Conservation (phyloP, 2,888 invertebrate species). For the Axea sp. region DNA sequence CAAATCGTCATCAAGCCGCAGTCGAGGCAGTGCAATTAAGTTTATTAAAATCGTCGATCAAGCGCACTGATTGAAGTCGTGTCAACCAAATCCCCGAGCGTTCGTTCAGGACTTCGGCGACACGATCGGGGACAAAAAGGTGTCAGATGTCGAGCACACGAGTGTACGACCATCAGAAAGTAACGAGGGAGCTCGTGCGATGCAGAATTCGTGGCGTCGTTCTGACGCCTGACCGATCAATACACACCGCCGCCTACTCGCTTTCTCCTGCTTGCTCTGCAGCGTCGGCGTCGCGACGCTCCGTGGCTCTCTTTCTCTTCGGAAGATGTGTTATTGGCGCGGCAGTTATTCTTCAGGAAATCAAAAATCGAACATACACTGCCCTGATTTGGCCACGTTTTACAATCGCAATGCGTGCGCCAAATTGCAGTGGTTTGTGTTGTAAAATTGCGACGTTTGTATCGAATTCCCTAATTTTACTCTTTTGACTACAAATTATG, state of each 20-base stretch:
- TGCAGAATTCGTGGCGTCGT: constrained; percentile 64
- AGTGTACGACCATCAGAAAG: constrained; percentile 36
- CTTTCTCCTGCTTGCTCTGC: constrained; percentile 52
- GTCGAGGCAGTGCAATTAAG: constrained; percentile 19
- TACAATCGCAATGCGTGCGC: neutral
- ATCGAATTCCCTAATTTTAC: too few relatives aligned
- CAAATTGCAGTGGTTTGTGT: too few relatives aligned
- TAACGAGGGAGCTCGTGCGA: constrained; percentile 50
- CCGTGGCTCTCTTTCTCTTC: constrained; percentile 28
- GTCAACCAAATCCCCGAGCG: constrained; percentile 15
- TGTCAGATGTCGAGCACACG: constrained; percentile 46
- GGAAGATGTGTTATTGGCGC: constrained; percentile 39
- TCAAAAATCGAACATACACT: constrained; percentile 32
- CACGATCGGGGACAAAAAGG: constrained; percentile 35
- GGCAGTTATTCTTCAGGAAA: constrained; percentile 26
- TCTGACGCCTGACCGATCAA: constrained; percentile 73
- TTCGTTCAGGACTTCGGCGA: constrained; percentile 2
- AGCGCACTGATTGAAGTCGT: constrained; percentile 6
- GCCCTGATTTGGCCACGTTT: neutral
- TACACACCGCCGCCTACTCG: constrained; percentile 68
- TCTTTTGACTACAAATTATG: too few relatives aligned
- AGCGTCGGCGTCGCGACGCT: constrained; percentile 19
- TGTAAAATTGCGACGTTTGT: too few relatives aligned
- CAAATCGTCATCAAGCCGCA: constrained; percentile 2
- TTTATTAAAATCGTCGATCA: constrained; percentile 21